phyloP scores from a whole-genome alignment of 2,797 vertebrate species.

The Tympanoctomys barrerae region DNA sequence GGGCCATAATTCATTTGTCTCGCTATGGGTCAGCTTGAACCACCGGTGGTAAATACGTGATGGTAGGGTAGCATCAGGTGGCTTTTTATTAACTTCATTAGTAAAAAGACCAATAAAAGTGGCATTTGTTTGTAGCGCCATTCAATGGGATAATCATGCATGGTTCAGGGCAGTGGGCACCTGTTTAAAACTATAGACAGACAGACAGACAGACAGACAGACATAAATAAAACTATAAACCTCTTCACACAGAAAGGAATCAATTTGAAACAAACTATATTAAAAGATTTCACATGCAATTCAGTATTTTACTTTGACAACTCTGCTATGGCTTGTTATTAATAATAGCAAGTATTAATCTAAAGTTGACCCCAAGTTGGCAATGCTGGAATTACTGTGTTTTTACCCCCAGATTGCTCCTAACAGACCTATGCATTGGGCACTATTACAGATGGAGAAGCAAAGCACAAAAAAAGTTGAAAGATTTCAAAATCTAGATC shows the following conservation, averaged over 20 bases:
- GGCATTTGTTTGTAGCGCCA: background rate
- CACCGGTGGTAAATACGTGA: background rate
- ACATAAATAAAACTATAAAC: background rate
- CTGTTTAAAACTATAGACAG: background rate
- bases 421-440: background rate
- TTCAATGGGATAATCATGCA: background rate
- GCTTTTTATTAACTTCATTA: background rate
- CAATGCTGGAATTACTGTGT: background rate
- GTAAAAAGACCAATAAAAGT: background rate
- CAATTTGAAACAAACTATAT: background rate
- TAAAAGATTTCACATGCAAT: background rate
- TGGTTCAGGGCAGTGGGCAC: background rate
- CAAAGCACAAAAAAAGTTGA: constrained; percentile 8
- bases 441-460: background rate
- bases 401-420: background rate
- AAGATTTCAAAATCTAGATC: constrained; percentile 10
- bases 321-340: background rate
- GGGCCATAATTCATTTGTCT: background rate
- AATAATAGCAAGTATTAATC: background rate
- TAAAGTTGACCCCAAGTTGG: background rate
- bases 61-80: background rate
- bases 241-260: constrained; percentile 28
- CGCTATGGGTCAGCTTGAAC: background rate
- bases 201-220: no score
- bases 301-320: background rate